phyloP scores from a whole-genome alignment of 2,113 vertebrate species.

The Elephas maximus region DNA sequence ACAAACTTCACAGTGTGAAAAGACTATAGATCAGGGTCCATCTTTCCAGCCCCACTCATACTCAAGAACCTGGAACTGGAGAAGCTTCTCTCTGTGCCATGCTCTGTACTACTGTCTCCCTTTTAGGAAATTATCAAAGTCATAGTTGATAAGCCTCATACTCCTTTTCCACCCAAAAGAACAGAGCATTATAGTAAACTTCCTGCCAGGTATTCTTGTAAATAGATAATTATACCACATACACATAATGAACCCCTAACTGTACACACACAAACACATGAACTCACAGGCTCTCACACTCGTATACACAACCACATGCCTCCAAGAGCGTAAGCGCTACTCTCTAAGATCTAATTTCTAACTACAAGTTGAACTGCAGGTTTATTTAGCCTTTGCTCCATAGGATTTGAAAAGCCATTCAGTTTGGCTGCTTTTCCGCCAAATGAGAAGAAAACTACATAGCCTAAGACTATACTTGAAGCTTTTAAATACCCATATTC shows the following conservation, averaged over 20 bases:
- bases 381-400: neutral
- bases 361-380: neutral
- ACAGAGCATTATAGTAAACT: neutral
- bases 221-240: neutral
- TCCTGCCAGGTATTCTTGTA: neutral
- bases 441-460: neutral
- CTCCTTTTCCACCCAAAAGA: neutral
- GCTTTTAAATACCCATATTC: slow-evolving; percentile 14
- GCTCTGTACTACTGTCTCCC: neutral
- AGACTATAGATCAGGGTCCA: neutral
- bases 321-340: neutral
- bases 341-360: neutral
- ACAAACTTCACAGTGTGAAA: neutral
- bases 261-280: too few species aligned
- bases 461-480: neutral
- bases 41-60: neutral
- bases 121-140: neutral
- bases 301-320: neutral
- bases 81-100: neutral
- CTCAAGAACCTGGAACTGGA: neutral
- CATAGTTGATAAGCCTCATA: neutral
- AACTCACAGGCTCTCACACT: neutral
- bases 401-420: neutral
- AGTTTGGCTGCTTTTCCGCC: neutral
- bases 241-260: neutral